Base-by-base conservation (phyloP, 2,888 invertebrate species). In the Cryptocephalus primarius region DNA sequence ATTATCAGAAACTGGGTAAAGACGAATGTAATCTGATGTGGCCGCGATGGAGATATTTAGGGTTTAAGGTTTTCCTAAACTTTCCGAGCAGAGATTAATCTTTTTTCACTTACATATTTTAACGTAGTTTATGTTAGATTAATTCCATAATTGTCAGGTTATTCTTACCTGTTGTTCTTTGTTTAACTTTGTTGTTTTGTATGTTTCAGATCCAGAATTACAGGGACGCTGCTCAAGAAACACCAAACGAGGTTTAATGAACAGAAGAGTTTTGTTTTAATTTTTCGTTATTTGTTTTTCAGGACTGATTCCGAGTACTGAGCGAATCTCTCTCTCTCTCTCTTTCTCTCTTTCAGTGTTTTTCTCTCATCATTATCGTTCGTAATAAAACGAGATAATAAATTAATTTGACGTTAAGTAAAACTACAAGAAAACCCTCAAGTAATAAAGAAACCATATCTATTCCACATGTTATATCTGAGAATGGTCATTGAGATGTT, bases 1-100 rank as follows among this genome's bases (percentile, higher is more conserved):
- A 61, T 70, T 44, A 55, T 73, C 40, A 66, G 66, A 48, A 68
- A 71, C 65, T 71, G 70, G 73, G 73, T 73, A 63, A 45, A 58
- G 44, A 44, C 46, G 12, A 4, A 6, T 22, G 2, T 22, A 22
- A 22, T 22, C 22, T 22, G 22, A 22, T 22, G 22, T 2, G 22
- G 22, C 6, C 22, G 22, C 3, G 22, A 4, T 6, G 22, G 22
- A 22, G 2, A 22, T 22, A 22, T 22, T 22, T 22, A 22, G 22
- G 6, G 22, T 22, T 22, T 22, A 6, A 4, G 22, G 22, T n/a
- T n/a, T n/a, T n/a, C n/a, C n/a, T n/a, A n/a, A n/a, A n/a, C 22
- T 22, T 6, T 6, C 6, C 22, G 6, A 22, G 22, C 2, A 22
- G 22, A 22, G 22, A 6, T 22, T 22, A 6, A n/a, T n/a, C n/a